Percentiles rank a stretch among this genome's conserved stretches.
These are phyloP conservation scores for Parazoanthus darwini DNA, from an alignment of 92 coral and sea anemone genomes.

Conservation along the genomic window DNA sequence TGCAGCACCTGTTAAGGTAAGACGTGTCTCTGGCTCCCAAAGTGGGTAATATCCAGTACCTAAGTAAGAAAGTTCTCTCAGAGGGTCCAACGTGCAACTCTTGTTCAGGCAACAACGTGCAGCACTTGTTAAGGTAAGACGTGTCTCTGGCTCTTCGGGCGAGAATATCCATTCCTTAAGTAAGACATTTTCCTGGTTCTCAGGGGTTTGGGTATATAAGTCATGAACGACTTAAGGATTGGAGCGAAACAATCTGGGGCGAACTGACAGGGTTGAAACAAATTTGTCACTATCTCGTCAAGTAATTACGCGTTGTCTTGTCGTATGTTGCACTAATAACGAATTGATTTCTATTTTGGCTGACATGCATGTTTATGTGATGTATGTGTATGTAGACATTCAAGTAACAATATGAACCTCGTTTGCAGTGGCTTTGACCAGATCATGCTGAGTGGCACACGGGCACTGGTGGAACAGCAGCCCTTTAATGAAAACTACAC, in stretches of 20 bases:
- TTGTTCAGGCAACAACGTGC: conserved; percentile 36
- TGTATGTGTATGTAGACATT: background rate
- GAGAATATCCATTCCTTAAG: background rate
- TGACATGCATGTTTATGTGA: background rate
- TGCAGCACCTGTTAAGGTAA: conserved; percentile 37
- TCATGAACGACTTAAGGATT: too few species aligned
- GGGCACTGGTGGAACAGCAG: conserved; percentile 74
- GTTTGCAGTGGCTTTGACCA: conserved; percentile 73
- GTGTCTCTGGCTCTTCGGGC: too few species aligned
- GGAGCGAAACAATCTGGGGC: too few species aligned
- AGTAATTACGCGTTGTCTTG: too few species aligned
- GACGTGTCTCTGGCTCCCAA: background rate
- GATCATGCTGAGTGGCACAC: conserved; percentile 69
- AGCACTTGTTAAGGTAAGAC: conserved; percentile 26
- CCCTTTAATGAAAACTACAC: conserved; percentile 74
- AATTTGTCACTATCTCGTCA: too few species aligned
- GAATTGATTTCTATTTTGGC: too few species aligned
- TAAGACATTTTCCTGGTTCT: background rate
- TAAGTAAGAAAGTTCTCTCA: conserved; percentile 48
- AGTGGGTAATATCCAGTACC: conserved; percentile 38
- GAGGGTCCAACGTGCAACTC: conserved; percentile 42
- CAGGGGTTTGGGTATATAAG: conserved; percentile 1
- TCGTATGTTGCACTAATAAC: too few species aligned
- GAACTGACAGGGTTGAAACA: too few species aligned
- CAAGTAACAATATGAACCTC: background rate